phyloP scores from a whole-genome alignment of 2,113 vertebrate species.

The Solenodon paradoxus region DNA sequence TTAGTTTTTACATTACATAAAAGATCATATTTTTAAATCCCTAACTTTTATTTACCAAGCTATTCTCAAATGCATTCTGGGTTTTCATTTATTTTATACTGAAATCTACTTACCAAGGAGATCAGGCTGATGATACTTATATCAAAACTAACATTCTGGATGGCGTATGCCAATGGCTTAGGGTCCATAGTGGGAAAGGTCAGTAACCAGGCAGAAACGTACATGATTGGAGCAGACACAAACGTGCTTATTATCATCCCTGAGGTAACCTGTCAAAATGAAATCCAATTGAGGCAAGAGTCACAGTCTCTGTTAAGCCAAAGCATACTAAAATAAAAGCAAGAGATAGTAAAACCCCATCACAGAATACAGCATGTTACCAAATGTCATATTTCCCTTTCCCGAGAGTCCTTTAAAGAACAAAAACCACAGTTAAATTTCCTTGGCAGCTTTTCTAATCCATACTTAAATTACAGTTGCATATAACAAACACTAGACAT shows the following conservation, averaged over 20 bases:
- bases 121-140: conserved; percentile 94
- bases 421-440: not conserved
- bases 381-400: conserved; percentile 5
- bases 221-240: conserved; percentile 98
- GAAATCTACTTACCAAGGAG: conserved; percentile 89
- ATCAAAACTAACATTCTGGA: conserved; percentile 94
- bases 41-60: not conserved
- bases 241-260: conserved; percentile 98
- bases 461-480: conserved; percentile 6
- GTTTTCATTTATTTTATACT: conserved; percentile 29
- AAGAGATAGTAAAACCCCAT: not conserved
- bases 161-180: conserved; percentile 86
- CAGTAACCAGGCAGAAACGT: conserved; percentile 95
- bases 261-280: conserved; percentile 88
- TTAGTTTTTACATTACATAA: not conserved
- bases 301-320: not conserved
- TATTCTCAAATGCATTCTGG: not conserved
- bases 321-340: conserved; percentile 41
- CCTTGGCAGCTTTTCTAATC: not conserved
- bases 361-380: not conserved
- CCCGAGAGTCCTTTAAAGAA: conserved; percentile 27
- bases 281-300: conserved; percentile 36
- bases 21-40: not conserved
- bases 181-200: conserved; percentile 93
- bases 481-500: not conserved